Base-by-base conservation (phyloP, 1,140 invertebrate genomes). In the Eurytemora carolleeae region DNA sequence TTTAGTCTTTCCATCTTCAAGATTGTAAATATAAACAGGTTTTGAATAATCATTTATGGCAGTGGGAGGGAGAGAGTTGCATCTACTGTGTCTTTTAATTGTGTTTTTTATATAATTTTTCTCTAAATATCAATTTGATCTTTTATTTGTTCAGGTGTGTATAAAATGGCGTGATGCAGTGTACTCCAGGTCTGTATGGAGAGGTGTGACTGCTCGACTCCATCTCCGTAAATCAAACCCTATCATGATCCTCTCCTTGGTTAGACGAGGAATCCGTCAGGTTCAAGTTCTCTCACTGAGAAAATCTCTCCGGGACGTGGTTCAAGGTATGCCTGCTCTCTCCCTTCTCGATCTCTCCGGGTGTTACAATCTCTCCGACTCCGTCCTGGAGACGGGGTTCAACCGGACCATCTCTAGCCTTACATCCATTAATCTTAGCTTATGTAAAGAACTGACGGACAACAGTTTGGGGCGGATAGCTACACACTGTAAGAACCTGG, bases 371-470 rank as follows among this genome's bases (percentile, higher is more conserved):
- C 80, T 96, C 22, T 88, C 85, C 20, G 77, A 79, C 68, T 82
- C 85, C 69, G 84, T 84, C n/a, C 73, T 95, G 25, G 80, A 79
- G 3, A 83, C 84, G 66, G 88, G 87, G 0, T 83, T 94, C 67
- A 76, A 78, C 24, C 75, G 79, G 16, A 82, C 86, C 63, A 56
- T 64, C 59, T 79, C 82, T 21, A 78, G 80, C 17, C 75, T 95
- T 1, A 84, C 81, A 55, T 77, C 82, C 62, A 75, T 95, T 25
- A 86, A 95, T 70, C 76, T 96, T 12, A 89, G 86, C 2, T 75
- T 94, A 54, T 96, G 91, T 74, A 96, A 96, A 73, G 89, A 93
- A 74, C 82, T 94, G 18, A 89, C 87, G 0, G 90, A 95, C 71
- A 80, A 79, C 0, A 84, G 85, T 23, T 75, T 94, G 2, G 80